Percentiles rank a stretch among this genome's conserved stretches.
Conservation (phyloP, 2,113 vertebrate species). For the Passer montanus region DNA sequence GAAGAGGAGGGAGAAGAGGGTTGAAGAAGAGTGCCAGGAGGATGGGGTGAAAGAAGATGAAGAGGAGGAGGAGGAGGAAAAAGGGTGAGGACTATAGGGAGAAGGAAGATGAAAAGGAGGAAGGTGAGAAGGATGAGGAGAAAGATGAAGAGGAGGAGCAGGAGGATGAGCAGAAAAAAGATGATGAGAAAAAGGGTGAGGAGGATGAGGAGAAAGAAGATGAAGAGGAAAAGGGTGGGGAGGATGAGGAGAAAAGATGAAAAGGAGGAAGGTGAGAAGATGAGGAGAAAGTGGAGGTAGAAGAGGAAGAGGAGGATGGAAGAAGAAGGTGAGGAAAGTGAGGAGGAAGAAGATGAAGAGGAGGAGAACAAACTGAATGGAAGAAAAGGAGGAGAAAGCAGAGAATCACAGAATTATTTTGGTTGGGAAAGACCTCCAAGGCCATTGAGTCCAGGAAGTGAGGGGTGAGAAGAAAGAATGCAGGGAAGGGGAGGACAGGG, state of each 20-base stretch:
- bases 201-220: no score
- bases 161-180: not conserved
- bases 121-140: not conserved
- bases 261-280: not conserved
- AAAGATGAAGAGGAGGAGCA: not conserved
- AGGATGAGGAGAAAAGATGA: not conserved
- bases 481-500: not conserved
- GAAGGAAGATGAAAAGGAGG: no score
- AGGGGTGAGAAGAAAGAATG: not conserved
- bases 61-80: not conserved
- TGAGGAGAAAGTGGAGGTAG: not conserved
- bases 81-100: not conserved
- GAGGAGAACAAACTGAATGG: not conserved
- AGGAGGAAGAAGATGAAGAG: not conserved
- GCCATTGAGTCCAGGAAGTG: accelerated
- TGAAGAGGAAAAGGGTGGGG: not conserved
- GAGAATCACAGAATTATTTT: not conserved
- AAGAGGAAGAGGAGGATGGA: not conserved
- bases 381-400: not conserved
- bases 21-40: not conserved
- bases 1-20: not conserved
- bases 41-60: not conserved
- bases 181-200: not conserved
- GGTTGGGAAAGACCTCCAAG: not conserved
- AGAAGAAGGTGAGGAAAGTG: not conserved